These are phyloP conservation scores for Eurypyga helias DNA, from an alignment of 2,113 vertebrate species.

Conservation along the genomic window DNA sequence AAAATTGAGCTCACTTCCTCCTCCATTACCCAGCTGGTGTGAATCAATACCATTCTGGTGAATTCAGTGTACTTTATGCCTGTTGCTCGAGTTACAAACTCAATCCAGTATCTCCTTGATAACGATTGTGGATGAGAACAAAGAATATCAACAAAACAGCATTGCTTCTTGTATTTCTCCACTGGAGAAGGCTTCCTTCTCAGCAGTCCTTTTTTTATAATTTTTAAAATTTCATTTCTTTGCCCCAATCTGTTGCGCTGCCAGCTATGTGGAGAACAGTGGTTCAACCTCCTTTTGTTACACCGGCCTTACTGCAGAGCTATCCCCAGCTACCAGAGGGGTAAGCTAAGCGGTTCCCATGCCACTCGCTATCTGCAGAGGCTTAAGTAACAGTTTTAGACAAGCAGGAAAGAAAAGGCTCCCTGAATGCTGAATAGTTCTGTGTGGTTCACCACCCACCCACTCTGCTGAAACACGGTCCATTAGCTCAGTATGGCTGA, in stretches of 20 bases:
- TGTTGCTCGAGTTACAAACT: not conserved
- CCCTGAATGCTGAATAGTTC: not conserved
- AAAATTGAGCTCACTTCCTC: slow-evolving; percentile 2
- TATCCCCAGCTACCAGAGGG: not conserved
- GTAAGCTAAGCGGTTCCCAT: not conserved
- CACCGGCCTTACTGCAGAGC: not conserved
- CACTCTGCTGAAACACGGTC: not conserved
- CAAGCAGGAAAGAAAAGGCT: not conserved
- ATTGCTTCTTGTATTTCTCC: not conserved
- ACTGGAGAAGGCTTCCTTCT: not conserved
- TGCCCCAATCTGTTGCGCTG: not conserved
- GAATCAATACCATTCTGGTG: not conserved
- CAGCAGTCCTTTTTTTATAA: not conserved
- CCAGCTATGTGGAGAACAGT: not conserved
- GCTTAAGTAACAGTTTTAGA: not conserved
- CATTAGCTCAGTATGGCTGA: not conserved
- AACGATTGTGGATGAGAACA: not conserved
- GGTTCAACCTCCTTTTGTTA: not conserved
- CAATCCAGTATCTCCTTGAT: not conserved
- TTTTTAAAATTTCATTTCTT: not conserved
- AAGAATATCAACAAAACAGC: not conserved
- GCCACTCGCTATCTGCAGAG: not conserved
- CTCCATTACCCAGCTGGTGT: not conserved
- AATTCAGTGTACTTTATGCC: not conserved
- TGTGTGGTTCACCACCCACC: not conserved